Evolutionary conservation across 2,797 vertebrate species (phyloP), one percentile per base, ranked within the genome.

Genomic region (Catharus ustulatus): DNA sequence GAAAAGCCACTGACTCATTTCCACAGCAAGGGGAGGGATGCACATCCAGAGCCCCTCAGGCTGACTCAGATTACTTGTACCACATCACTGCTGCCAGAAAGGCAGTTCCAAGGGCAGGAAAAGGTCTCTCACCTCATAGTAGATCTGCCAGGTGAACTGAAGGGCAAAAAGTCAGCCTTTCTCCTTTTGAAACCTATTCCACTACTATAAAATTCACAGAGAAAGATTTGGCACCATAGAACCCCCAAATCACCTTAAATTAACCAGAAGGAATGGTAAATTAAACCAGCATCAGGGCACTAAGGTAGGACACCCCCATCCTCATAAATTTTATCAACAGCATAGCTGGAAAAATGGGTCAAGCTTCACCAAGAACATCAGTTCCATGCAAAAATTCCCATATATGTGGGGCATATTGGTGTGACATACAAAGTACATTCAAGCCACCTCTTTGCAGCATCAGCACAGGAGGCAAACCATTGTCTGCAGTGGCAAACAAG

Each of bases 361-460:
- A 52, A 57, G 17, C n/a, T 83, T 80, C 7, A 2, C 36, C n/a
- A 82, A 75, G 21, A 89, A 2, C n/a, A 55, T 38, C 43, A 69
- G 59, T 24, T 29, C 71, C 24, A 2, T 7, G 7, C 30, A 59
- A 75, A 77, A 75, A 55, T 46, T 78, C 32, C 19, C 26, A 22
- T 4, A 6, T 7, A 13, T 1, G 0, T 1, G 4, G 43, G 38
- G 16, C 34, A 30, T 8, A n/a, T 10, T 38, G n/a, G 32, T 71
- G 16, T 26, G 11, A 52, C 3, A 15, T 9, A 30, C 9, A 27
- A 79, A 51, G 9, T 1, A 4, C 26, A 11, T 27, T 52, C 2
- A 2, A 90, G 34, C 23, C 16, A 59, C 17, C 26, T 54, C 24
- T 40, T 80, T 11, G 9, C 32, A 46, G 58, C 54, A 63, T n/a